Base-by-base conservation (phyloP, 2,888 invertebrate genomes). In the Oscheius onirici region DNA sequence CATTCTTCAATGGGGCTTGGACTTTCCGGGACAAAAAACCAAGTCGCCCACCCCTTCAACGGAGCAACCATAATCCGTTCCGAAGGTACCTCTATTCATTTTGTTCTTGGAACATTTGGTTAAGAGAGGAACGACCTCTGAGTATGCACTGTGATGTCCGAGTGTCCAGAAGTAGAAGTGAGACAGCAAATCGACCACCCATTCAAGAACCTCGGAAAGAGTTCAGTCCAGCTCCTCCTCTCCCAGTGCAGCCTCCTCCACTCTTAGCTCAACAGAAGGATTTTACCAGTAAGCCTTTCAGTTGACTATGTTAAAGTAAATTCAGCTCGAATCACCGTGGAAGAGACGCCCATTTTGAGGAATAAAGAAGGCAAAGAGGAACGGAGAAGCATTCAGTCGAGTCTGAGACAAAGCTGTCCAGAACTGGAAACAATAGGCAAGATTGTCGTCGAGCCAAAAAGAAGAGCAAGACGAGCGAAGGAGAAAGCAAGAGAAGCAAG, bases 1-100 rank as follows among this genome's bases (percentile, higher is more conserved):
- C 76, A 63, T 78, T 78, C 65, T 77, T 75, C 72, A 75, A 71
- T 61, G 78, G 78, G 8, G 78, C 78, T 44, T 80, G 80, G 80
- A 80, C 80, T 40, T 80, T 80, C 55, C 75, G 80, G 6, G 80
- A 80, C 11, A 68, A 74, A 34, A 78, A 78, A 65, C 66, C 72
- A 17, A 61, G 28, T 43, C 43, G 68, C 17, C 68, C 68, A n/a
- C 46, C 71, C 15, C 46, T 68, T 2, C 67, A 63, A 20, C 20
- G 51, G 52, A 41, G 22, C 22, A 40, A 49, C 10, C 41, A 52
- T 22, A 52, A 69, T 20, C 51, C 28, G 1, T 69, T 57, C 49
- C 1, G 60, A 28, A 22, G 60, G 58, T 66, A 57, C 3, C 10
- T 17, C 17, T 40, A 10, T 15, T 22, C 28, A 24, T 22, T 20